Base-by-base conservation (phyloP, 2,797 vertebrate species). In the Benthosema pterotum region DNA sequence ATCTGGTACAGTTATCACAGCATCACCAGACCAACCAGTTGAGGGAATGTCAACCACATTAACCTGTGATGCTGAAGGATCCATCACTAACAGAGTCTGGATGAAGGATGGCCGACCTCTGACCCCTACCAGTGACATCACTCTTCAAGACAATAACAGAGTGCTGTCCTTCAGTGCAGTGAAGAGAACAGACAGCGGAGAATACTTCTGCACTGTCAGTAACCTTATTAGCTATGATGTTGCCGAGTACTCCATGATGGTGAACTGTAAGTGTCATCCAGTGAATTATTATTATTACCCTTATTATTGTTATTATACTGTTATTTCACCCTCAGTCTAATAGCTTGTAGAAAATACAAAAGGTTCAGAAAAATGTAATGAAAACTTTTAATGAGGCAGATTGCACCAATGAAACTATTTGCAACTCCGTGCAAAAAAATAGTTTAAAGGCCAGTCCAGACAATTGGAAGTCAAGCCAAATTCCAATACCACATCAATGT, bases 221-320 rank as follows among this genome's bases (percentile, higher is more conserved):
- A 90, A 88, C 74, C 78, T 75, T 2, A 0, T 77, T 57, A 83
- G 18, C 74, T 53, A 0, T 1, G 49, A 11, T 0, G 15, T 1
- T 0, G 69, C 28, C 7, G 4, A 0, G 0, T 72, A 60, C 60
- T 1, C 0, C 7, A 43, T 90, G 59, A 5, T 0, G 42, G 69
- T 89, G 16, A 59, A 58, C 59, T 88, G 86, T 90, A 71, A 69
- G 86, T 79, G 58, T 57, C 56, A 45, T 52, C 45, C 19, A 11
- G 25, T 22, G 3, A 28, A 28, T 5, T 28, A 5, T 22, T 22
- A 22, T 22, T 22, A 22, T 22, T 22, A 22, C 19, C n/a, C n/a
- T n/a, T n/a, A n/a, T n/a, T n/a, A n/a, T n/a, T n/a, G n/a, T n/a
- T n/a, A n/a, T n/a, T n/a, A n/a, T n/a, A n/a, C n/a, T n/a, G n/a